Evolutionary conservation across 2,113 vertebrate species (phyloP).

Genomic region (Sisor rabdophorus): DNA sequence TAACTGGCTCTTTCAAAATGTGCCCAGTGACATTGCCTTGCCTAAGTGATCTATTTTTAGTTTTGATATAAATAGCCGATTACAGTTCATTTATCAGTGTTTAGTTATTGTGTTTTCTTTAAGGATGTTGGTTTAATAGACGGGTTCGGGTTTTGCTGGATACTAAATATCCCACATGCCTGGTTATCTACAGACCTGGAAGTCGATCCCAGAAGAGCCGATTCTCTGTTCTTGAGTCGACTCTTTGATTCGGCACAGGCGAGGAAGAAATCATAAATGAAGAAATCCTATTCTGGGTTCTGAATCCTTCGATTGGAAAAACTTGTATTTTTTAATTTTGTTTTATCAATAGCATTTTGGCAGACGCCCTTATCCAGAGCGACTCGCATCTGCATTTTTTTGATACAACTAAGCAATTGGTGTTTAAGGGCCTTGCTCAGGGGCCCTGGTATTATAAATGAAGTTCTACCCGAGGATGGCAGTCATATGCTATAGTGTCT

Average conservation of each 20-base stretch:
- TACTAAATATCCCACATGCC: neutral
- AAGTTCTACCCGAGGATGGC: neutral
- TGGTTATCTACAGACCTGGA: neutral
- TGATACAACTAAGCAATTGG: too few relatives aligned
- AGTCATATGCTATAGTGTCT: neutral
- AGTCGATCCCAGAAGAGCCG: neutral
- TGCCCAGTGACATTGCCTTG: neutral
- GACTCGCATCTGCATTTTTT: too few relatives aligned
- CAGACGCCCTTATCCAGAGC: too few relatives aligned
- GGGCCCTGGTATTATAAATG: too few relatives aligned
- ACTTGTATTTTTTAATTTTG: too few relatives aligned
- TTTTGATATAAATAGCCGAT: neutral
- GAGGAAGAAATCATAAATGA: neutral
- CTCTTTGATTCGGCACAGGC: neutral
- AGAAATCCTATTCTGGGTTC: neutral
- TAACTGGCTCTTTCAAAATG: constrained; percentile 30
- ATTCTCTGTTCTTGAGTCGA: neutral
- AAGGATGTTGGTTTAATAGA: neutral
- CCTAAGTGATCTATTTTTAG: neutral
- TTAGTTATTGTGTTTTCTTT: neutral
- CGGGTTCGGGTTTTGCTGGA: neutral
- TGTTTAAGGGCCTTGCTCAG: too few relatives aligned
- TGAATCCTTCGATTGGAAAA: too few relatives aligned
- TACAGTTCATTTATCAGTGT: neutral
- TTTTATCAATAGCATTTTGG: too few relatives aligned